A percentile compares a stretch with the other conserved stretches of the same genome.
Evolutionary conservation across 2,113 vertebrate genomes (phyloP).

Genomic region (Gadus macrocephalus): DNA sequence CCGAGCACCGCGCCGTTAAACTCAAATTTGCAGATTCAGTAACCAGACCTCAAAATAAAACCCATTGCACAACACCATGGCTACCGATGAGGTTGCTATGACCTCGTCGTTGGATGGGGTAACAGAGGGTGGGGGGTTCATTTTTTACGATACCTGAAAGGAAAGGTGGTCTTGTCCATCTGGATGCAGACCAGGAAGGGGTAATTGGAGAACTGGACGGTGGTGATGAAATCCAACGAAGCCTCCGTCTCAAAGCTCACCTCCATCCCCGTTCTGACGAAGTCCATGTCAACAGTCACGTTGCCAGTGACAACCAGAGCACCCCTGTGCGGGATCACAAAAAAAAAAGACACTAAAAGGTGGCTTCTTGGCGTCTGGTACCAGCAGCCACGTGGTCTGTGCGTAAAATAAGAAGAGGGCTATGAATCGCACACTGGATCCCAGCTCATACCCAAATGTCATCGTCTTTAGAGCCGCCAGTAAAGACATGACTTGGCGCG

Average conservation of each 20-base stretch:
- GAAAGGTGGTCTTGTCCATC: constrained; percentile 87
- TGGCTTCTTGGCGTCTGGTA: not conserved
- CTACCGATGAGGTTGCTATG: too few species aligned
- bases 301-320: constrained; percentile 77
- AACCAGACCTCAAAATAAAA: not conserved
- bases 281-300: constrained; percentile 83
- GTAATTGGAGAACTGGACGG: constrained; percentile 95
- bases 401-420: too few species aligned
- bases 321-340: constrained; percentile 68
- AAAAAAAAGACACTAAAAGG: not conserved
- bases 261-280: constrained; percentile 83
- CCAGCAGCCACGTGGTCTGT: too few species aligned
- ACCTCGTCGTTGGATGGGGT: too few species aligned
- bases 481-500: constrained; percentile 38
- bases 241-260: constrained; percentile 82
- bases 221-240: constrained; percentile 86
- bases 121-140: too few species aligned
- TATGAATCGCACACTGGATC: too few species aligned
- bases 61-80: too few species aligned
- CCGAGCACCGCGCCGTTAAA: not conserved
- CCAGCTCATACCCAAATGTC: constrained; percentile 2
- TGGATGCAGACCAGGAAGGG: constrained; percentile 96
- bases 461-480: constrained; percentile 30
- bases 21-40: too few species aligned
- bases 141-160: constrained; percentile 77